Percentiles rank a stretch among this genome's conserved stretches.
Conservation (phyloP, 2,113 vertebrate genomes). For the Ptychochromis oligacanthus region DNA sequence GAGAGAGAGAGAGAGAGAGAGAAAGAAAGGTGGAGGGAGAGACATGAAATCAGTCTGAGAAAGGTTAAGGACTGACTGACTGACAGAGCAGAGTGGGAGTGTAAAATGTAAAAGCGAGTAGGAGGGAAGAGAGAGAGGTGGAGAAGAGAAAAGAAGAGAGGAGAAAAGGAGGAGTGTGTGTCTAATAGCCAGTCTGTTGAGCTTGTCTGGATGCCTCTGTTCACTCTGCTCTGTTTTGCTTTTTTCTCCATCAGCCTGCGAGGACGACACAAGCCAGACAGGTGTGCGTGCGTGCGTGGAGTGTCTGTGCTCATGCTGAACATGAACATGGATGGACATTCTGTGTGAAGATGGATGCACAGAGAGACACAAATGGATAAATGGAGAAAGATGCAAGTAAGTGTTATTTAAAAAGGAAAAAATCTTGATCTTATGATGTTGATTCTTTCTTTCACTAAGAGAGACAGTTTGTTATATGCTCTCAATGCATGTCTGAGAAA, state of each 20-base stretch:
- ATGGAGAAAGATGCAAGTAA: constrained; percentile 45
- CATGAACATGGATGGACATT: constrained; percentile 10
- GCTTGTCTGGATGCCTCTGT: constrained; percentile 66
- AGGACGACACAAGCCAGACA: constrained; percentile 54
- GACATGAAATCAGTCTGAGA: constrained; percentile 69
- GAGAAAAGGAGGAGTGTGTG: constrained; percentile 58
- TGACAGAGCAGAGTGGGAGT: constrained; percentile 72
- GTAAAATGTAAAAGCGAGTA: constrained; percentile 72
- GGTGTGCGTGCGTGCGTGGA: constrained; percentile 44
- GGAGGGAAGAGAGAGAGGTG: constrained; percentile 66
- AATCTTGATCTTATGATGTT: not conserved
- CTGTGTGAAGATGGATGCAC: constrained; percentile 30
- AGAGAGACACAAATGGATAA: constrained; percentile 9
- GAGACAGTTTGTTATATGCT: not conserved
- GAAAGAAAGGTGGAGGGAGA: constrained; percentile 26
- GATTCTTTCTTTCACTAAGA: not conserved
- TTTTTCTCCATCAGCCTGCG: constrained; percentile 47
- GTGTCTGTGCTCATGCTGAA: not conserved
- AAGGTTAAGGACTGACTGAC: constrained; percentile 73
- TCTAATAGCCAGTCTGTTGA: constrained; percentile 66
- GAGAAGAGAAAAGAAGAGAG: constrained; percentile 37
- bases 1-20: constrained; percentile 36
- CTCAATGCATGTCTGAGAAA: constrained; percentile 20
- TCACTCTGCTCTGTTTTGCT: constrained; percentile 37
- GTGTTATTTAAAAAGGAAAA: not conserved